Base-by-base conservation (phyloP, 1,140 invertebrate genomes). In the Sycobia sp. region DNA sequence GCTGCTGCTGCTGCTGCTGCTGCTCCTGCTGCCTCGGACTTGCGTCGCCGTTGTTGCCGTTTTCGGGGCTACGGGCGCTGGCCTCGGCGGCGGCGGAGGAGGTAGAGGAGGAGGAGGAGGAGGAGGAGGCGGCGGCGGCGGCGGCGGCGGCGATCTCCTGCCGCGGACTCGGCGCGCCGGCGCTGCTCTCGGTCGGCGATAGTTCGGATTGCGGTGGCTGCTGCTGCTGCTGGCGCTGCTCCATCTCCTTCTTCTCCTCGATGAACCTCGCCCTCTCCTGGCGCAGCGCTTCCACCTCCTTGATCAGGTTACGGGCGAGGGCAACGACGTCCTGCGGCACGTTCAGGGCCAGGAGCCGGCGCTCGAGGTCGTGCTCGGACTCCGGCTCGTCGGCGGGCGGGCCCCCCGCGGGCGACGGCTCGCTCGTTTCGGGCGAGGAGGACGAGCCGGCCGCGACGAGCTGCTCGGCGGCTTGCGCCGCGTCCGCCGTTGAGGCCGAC, bases 251-350 rank as follows among this genome's bases (percentile, higher is more conserved):
- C 14, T 49, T 23, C 36, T 53, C 13, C 4, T 59, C 62, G 3
- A 69, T 71, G 49, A 79, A 60, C 56, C 66, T 73, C 7, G 67
- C 67, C 32, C 78, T 75, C 62, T 80, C 76, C 8, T 69, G 69
- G 13, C 73, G 65, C 34, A 80, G 23, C 59, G 44, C 72, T 4
- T 39, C 14, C 7, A 39, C 4, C 38, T 39, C 38, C 7, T 4
- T n/a, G 38, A 7, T 7, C 68, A 82, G 60, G 22, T 73, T 73
- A 41, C 73, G 71, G 0, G 69, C 69, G 0, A 81, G 25, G 0
- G 75, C 71, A 22, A 78, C 5, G 11, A 77, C 69, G 32, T 80
- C 76, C 25, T 74, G 73, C 1, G 80, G 80, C 18, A 75, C 72
- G 22, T 82, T 73, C 29, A 77, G 59, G 9, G 69, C 73, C 7